Evolutionary conservation across 2,888 invertebrate species (phyloP), one percentile per base, ranked within the genome.

Genomic region (Phania funesta): DNA sequence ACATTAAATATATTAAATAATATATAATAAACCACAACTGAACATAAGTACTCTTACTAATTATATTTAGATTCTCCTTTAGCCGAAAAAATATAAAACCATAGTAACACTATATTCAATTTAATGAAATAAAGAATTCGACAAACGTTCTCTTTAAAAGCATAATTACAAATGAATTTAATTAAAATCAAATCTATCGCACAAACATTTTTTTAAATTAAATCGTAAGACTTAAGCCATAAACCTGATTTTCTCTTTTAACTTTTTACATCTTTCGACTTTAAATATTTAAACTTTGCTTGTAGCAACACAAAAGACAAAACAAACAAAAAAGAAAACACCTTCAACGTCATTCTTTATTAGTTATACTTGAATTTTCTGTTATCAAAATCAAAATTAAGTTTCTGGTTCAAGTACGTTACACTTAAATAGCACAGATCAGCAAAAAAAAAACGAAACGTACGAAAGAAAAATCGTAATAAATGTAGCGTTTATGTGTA

Each of bases 371-470:
- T 85, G 80, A 84, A 84, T 86, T 85, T 87, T 84, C 50, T 41
- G 58, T 74, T 70, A 75, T 81, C 70, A 78, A 80, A 77, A 74
- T 80, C 65, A 46, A 82, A 82, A 78, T 75, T 82, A 78, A 82
- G 64, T 74, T 88, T 88, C 87, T 88, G 89, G 87, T 88, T 88
- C 89, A 88, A 88, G 89, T 88, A 88, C 88, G 89, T 87, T 87
- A 86, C 85, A 82, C 41, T 80, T 24, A 50, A 13, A 52, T 35
- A 56, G 32, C 32, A 44, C 20, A 67, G 11, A 74, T 46, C 48
- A 50, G 20, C 22, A 46, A n/a, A 13, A 41, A 4, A 3, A 41
- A 75, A 64, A 50, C 48, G 16, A 56, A 46, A 48, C n/a, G 11
- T 38, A 48, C 24, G 18, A 46, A 26, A 70, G 54, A 67, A 68